Conservation (phyloP, 2,797 vertebrate genomes). For the Danionella dracula region DNA sequence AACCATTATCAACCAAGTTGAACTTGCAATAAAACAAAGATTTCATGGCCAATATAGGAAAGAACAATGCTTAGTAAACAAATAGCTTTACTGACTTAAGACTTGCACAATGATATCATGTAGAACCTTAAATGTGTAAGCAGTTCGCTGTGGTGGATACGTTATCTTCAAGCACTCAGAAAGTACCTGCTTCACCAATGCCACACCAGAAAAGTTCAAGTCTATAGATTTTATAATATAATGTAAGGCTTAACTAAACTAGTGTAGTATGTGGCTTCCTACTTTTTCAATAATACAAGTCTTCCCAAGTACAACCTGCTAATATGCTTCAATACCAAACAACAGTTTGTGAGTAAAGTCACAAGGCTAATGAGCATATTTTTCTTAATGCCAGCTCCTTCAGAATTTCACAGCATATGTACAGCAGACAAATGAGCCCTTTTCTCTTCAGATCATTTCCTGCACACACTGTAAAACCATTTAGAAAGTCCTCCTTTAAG, state of each 20-base stretch:
- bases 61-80: no score
- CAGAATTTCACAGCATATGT: not conserved
- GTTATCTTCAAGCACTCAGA: no score
- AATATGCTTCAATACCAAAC: not conserved
- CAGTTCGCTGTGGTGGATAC: no score
- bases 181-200: no score
- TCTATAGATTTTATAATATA: no score
- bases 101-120: no score
- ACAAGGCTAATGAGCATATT: constrained; percentile 9
- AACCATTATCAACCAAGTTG: no score
- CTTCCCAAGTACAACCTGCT: not conserved
- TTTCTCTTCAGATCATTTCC: constrained; percentile 17
- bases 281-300: not conserved
- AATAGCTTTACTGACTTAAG: no score
- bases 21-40: no score
- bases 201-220: no score
- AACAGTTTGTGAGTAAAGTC: constrained; percentile 4
- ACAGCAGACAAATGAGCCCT: constrained; percentile 4
- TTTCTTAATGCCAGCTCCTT: constrained; percentile 5
- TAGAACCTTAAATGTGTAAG: no score
- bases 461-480: not conserved
- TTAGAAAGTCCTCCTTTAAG: constrained; percentile 2
- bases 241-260: not conserved
- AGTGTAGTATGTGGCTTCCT: not conserved
- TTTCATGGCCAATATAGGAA: no score